Conservation (phyloP, 2,797 vertebrate genomes). For the Anguilla pacifica region DNA sequence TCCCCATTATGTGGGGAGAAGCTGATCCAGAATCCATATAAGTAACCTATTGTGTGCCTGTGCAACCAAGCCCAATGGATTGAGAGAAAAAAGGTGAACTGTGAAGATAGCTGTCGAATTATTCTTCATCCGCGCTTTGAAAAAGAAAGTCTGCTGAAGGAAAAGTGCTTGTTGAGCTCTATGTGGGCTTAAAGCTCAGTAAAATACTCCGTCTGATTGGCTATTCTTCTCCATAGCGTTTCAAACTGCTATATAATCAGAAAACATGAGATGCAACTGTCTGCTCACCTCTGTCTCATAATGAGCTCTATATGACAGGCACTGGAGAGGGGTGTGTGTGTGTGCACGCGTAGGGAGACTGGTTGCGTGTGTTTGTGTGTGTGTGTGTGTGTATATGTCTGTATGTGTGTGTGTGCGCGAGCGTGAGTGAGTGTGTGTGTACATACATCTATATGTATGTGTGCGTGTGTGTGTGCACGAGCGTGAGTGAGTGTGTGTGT, state of each 20-base stretch:
- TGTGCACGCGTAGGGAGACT: not conserved
- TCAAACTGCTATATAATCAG: not conserved
- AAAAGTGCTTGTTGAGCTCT: not conserved
- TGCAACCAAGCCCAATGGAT: not conserved
- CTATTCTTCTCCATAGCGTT: not conserved
- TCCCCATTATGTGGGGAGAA: not conserved
- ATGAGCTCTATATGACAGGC: not conserved
- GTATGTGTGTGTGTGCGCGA: not conserved
- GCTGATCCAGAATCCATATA: not conserved
- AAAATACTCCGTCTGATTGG: not conserved
- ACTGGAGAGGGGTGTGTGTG: not conserved
- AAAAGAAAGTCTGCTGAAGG: not conserved
- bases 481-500: not conserved
- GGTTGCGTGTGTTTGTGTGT: not conserved
- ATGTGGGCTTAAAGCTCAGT: not conserved
- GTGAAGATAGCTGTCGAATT: not conserved
- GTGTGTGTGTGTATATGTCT: not conserved
- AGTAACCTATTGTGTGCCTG: not conserved
- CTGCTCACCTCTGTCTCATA: not conserved
- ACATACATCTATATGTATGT: too few species aligned
- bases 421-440: not conserved
- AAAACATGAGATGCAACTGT: not conserved
- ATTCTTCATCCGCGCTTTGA: too few species aligned
- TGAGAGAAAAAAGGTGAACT: not conserved
- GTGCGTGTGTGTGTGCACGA: not conserved